phyloP scores from a whole-genome alignment of 1,140 invertebrate species.

The Ptiloglossa arizonensis region DNA sequence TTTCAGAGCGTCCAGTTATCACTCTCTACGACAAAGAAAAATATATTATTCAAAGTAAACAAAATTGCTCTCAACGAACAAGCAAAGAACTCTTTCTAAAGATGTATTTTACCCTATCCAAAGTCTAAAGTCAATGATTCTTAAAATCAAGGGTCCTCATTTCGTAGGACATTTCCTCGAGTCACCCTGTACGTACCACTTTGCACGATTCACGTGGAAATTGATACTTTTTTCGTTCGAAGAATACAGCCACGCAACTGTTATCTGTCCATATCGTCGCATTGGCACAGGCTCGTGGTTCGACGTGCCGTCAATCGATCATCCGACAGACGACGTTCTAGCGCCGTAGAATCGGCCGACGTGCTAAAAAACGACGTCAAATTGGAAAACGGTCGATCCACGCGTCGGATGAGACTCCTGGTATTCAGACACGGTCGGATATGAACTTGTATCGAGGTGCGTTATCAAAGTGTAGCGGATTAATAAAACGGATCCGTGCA shows the following conservation, averaged over 20 bases:
- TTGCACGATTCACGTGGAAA: neutral
- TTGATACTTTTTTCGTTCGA: neutral
- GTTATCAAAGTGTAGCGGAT: conserved; percentile 46
- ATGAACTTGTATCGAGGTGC: conserved; percentile 51
- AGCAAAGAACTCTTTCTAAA: too few species aligned
- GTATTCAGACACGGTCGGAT: conserved; percentile 39
- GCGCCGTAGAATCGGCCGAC: neutral
- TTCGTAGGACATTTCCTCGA: neutral
- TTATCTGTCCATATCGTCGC: conserved; percentile 10
- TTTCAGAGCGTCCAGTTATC: too few species aligned
- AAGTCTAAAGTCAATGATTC: too few species aligned
- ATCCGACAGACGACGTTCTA: neutral
- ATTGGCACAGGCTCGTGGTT: neutral
- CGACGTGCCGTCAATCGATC: conserved; percentile 21
- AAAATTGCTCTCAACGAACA: too few species aligned
- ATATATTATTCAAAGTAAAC: too few species aligned
- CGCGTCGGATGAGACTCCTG: conserved; percentile 10
- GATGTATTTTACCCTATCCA: too few species aligned
- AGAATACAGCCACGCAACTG: neutral
- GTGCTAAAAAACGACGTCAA: conserved; percentile 45
- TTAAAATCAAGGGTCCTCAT: too few species aligned
- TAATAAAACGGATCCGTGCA: conserved; percentile 49
- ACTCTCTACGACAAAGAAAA: too few species aligned
- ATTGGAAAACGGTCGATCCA: conserved; percentile 63
- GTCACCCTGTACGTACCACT: neutral